Evolutionary conservation across 2,888 invertebrate genomes (phyloP).

Genomic region (Amphipoea oculea): DNA sequence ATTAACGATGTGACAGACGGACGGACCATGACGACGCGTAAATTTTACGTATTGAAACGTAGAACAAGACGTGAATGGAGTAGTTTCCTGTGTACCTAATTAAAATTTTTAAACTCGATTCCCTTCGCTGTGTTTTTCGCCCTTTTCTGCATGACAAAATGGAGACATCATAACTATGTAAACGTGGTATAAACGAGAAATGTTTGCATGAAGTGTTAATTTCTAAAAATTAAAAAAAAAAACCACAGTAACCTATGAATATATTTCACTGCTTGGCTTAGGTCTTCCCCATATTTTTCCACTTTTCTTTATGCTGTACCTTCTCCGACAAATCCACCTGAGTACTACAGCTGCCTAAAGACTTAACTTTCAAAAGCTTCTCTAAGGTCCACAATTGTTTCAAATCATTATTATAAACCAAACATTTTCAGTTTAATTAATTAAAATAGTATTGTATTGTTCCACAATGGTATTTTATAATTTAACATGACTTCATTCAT

Average conservation of each 20-base stretch:
- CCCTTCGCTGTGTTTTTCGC: background rate
- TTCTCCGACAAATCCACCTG: too few relatives aligned
- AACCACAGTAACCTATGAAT: too few relatives aligned
- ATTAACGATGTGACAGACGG: conserved; percentile 76
- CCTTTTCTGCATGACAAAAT: background rate
- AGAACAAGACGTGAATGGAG: conserved; percentile 50
- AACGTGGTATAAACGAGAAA: background rate
- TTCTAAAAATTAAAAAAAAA: too few relatives aligned
- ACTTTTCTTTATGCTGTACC: too few relatives aligned
- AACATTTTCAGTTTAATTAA: background rate
- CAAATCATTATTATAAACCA: background rate
- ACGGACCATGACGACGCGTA: conserved; percentile 70
- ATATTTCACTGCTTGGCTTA: too few relatives aligned
- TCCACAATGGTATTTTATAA: background rate
- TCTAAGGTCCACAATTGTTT: background rate
- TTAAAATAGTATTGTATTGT: background rate
- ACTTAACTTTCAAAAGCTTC: background rate
- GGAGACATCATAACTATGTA: background rate
- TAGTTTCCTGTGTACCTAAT: background rate
- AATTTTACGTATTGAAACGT: conserved; percentile 65
- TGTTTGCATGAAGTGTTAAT: background rate
- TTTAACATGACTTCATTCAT: background rate
- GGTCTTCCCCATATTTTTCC: too few relatives aligned
- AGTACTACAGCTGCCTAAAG: background rate
- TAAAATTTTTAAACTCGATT: background rate